Evolutionary conservation across 1,140 invertebrate genomes (phyloP), one percentile per base, ranked within the genome.

Genomic region (Rhagoletis zephyria): DNA sequence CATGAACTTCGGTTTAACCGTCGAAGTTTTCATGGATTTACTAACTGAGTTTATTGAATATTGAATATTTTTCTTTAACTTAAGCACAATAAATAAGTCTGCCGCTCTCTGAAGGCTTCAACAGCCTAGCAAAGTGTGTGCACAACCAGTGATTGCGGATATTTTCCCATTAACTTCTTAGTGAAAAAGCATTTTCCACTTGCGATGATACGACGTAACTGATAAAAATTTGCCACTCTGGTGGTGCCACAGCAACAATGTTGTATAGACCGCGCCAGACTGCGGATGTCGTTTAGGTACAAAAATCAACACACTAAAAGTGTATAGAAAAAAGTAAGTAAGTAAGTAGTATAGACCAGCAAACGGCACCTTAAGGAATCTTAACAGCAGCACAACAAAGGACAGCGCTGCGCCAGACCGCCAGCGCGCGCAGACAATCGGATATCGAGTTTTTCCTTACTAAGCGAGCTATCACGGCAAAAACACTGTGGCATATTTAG

Each of bases 71-170:
- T 56, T 56, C 51, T 56, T 56, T 56, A 56, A 56, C 51, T 56
- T 30, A 65, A 9, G 30, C 14, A 65, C 64, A 65, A 30, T 63
- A 65, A 65, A 65, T 65, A 14, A n/a, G 30, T 14, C 30, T 30
- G 10, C 42, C 67, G 45, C 67, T 4, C 14, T 48, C n/a, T 45
- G 16, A 74, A 14, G 16, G 56, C n/a, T 81, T 14, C 48, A 56
- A 30, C n/a, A 7, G 16, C n/a, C 48, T 3, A 4, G 6, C 2
- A n/a, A n/a, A n/a, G n/a, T n/a, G n/a, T n/a, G n/a, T n/a, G n/a
- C n/a, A n/a, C 56, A 81, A 56, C 56, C n/a, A 81, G 74, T 56
- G 74, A 81, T 81, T 81, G 74, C 74, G 56, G 74, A 56, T 81
- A 81, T 81, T 81, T 81, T 56, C 4, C 74, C 7, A 56, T 81